phyloP scores from a whole-genome alignment of 2,113 vertebrate genomes.

The Eurystomus gularis region DNA sequence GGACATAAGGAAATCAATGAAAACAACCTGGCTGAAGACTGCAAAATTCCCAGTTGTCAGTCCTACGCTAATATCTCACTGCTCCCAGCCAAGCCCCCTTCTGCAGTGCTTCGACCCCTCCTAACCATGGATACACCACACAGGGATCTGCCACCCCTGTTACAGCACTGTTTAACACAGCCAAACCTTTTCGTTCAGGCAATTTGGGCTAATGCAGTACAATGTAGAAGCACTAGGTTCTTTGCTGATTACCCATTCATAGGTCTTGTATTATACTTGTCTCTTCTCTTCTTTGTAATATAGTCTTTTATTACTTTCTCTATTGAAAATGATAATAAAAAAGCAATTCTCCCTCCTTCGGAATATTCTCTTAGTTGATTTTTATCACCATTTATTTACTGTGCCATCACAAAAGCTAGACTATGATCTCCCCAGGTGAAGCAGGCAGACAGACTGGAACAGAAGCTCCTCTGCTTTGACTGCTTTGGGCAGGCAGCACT shows the following conservation, averaged over 20 bases:
- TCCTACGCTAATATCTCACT: not conserved
- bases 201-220: not conserved
- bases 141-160: not conserved
- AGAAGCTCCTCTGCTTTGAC: not conserved
- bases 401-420: not conserved
- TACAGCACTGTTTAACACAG: not conserved
- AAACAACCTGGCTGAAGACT: not conserved
- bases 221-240: not conserved
- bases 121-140: no score
- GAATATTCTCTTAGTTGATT: not conserved
- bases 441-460: not conserved
- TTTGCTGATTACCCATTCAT: not conserved
- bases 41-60: not conserved
- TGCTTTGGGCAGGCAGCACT: not conserved
- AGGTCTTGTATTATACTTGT: not conserved
- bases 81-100: not conserved
- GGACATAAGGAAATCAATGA: not conserved
- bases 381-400: not conserved
- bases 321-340: not conserved
- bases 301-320: not conserved
- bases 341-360: not conserved
- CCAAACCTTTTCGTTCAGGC: not conserved
- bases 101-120: not conserved
- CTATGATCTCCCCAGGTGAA: not conserved
- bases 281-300: not conserved